Evolutionary conservation across 2,113 vertebrate genomes (phyloP), one percentile per base, ranked within the genome.

Genomic region (Lathamus discolor): DNA sequence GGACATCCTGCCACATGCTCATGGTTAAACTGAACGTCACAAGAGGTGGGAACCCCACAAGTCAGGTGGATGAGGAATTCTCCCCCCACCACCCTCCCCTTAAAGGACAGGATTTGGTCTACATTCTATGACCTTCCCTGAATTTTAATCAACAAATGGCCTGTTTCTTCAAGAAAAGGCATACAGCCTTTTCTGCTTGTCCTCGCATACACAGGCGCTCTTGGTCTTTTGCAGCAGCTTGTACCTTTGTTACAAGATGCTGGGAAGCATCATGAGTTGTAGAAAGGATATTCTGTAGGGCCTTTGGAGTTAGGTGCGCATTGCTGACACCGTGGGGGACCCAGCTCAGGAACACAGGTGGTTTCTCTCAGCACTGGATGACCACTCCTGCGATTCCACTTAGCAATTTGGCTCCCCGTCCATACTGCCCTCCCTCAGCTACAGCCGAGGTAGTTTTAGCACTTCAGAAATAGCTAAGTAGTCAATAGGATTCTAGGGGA

Each of bases 321-420:
- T 10, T 48, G 33, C 29, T 39, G 27, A 24, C 52, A 29, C 18
- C 8, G 8, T 1, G 14, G 17, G 37, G 28, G 9, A 48, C 25
- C 11, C 0, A 0, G 20, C 43, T 49, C 13, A 1, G 2, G 44
- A 43, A 39, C 24, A 61, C 13, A 14, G 62, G 33, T 44, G 39
- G 37, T n/a, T 76, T 35, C 39, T 52, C 35, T 22, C 27, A 69
- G 67, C 19, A 6, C 0, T 9, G 13, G 18, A 25, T 37, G 24
- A 43, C 13, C 1, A 0, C 19, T 79, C 9, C 7, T 4, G 16
- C 64, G 11, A 76, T 11, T 27, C 27, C 62, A 39, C 29, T 9
- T 20, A 39, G 0, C 0, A 82, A 25, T 0, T 4, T 12, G 24
- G 29, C 19, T 59, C 37, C 31, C 22, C 9, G 10, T 77, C n/a